Evolutionary conservation across 1,140 invertebrate species (phyloP).

Genomic region (Scaptomyza montana): DNA sequence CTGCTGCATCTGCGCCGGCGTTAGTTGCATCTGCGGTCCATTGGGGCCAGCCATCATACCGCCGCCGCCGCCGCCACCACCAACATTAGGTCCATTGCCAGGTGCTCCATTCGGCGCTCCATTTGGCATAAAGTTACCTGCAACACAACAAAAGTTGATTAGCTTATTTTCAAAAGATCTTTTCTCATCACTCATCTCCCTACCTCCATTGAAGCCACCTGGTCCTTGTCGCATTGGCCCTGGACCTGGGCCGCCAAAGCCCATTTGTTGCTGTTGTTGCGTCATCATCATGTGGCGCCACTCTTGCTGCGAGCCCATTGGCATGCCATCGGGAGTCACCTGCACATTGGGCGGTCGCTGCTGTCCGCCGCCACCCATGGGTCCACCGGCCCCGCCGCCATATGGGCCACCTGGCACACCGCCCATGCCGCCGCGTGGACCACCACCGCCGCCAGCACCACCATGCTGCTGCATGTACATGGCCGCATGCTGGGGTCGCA

Average conservation of each 20-base stretch:
- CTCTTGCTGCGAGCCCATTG: slow-evolving; percentile 87
- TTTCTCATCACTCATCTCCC: slow-evolving; percentile 6
- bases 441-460: slow-evolving; percentile 66
- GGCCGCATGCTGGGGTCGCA: slow-evolving; percentile 86
- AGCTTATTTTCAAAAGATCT: neutral
- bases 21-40: slow-evolving; percentile 85
- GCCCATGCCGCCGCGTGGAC: slow-evolving; percentile 83
- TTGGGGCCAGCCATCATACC: slow-evolving; percentile 75
- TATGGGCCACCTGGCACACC: slow-evolving; percentile 83
- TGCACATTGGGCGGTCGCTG: slow-evolving; percentile 85
- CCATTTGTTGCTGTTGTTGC: slow-evolving; percentile 86
- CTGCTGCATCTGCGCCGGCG: slow-evolving; percentile 84
- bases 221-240: slow-evolving; percentile 86
- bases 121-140: slow-evolving; percentile 80
- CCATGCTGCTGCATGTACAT: slow-evolving; percentile 85
- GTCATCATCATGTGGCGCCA: slow-evolving; percentile 89
- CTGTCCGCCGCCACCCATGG: slow-evolving; percentile 65
- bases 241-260: slow-evolving; percentile 84
- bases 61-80: slow-evolving; percentile 10
- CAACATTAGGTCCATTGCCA: slow-evolving; percentile 60
- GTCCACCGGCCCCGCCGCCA: slow-evolving; percentile 62
- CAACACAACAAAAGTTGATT: neutral
- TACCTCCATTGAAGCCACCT: slow-evolving; percentile 88
- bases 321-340: slow-evolving; percentile 85
- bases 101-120: slow-evolving; percentile 56